Base-by-base conservation (phyloP, 2,888 invertebrate species). In the Panzeria rudis region DNA sequence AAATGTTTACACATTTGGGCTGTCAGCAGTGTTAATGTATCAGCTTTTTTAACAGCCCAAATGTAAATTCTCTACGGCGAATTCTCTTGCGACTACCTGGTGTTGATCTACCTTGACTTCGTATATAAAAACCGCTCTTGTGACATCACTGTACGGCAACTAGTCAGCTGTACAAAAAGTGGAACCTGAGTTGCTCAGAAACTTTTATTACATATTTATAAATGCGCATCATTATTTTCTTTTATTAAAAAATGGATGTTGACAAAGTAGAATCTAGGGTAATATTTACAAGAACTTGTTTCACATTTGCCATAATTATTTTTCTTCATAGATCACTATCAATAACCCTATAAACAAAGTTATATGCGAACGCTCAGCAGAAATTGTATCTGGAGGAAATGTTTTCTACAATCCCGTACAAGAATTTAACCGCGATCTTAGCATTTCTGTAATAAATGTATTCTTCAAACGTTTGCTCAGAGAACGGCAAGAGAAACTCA, bases 401-500 rank as follows among this genome's bases (percentile, higher is more conserved):
- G 98, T 99, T 0, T 99, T 99, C 93, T 99, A 99, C 91, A 99
- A 99, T 93, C 97, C 99, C 0, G 99, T 99, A 0, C 98, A 99
- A 92, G 98, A 99, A 92, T 99, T 99, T 90, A 99, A 99, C 92
- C 94, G 99, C 86, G 99, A 99, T 93, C 93, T 99, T 68, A 97
- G 97, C 90, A 94, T 97, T 88, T 94, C 95, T 6, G 97, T 96
- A 0, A 91, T 97, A 25, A 94, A 94, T 80, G 93, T 95, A n/a
- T 96, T 95, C 90, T 93, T 94, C 8, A 93, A 94, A 88, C 93
- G 94, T 3, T 61, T 91, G 25, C 93, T 92, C 88, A 93, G 90
- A 76, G 90, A 92, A 62, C 89, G 92, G 17, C 82, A 88, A 56
- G 83, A 83, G 50, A 86, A 82, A 62, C 47, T 41, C 0, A 8